phyloP scores from a whole-genome alignment of 2,113 vertebrate genomes.

The Lasiurus cinereus region DNA sequence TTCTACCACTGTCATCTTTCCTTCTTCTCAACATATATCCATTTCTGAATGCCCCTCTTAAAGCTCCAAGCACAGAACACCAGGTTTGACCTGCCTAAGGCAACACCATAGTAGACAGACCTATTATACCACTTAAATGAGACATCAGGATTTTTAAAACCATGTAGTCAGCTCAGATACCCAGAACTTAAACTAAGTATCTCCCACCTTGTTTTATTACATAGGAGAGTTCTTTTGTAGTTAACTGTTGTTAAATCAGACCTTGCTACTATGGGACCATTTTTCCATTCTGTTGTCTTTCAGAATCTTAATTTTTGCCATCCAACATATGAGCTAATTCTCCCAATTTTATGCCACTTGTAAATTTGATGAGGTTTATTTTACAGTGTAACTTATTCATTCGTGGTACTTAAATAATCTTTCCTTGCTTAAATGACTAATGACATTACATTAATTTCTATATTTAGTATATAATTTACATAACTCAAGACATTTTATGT shows the following conservation, averaged over 20 bases:
- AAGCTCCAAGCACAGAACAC: not conserved
- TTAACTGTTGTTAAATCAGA: not conserved
- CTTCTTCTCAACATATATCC: not conserved
- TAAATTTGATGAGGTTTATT: conserved; percentile 48
- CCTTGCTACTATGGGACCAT: not conserved
- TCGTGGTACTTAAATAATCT: conserved; percentile 65
- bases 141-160: conserved; percentile 29
- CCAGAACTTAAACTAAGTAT: not conserved
- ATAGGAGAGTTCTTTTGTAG: not conserved
- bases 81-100: not conserved
- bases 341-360: conserved; percentile 12
- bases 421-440: conserved; percentile 65
- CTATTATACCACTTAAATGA: not conserved
- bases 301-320: conserved; percentile 30
- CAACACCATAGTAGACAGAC: not conserved
- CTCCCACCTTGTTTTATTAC: not conserved
- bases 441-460: conserved; percentile 61
- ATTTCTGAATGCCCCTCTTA: not conserved
- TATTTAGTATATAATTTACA: conserved; percentile 62
- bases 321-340: not conserved
- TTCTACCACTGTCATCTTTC: not conserved
- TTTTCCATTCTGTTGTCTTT: not conserved
- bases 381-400: not conserved
- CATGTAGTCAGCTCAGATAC: not conserved
- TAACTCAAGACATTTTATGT: conserved; percentile 49